These are phyloP conservation scores for Hedychridium roseum DNA, from an alignment of 2,888 invertebrate genomes.

Conservation along the genomic window DNA sequence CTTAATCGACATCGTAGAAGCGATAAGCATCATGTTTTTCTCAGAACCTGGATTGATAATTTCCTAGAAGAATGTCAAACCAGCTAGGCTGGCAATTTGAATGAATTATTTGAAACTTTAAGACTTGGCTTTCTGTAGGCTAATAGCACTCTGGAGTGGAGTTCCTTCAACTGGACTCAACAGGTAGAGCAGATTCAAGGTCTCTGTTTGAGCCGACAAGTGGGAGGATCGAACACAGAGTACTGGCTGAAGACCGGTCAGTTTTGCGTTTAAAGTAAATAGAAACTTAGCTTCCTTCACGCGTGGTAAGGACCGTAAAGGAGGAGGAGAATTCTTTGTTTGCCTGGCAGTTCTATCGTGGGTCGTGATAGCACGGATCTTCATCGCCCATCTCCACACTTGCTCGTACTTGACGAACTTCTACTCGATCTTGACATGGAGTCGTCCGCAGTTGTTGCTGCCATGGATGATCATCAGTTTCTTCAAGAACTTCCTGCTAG, in stretches of 20 bases:
- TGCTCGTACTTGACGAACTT: constrained; percentile 46
- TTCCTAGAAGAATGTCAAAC: too few relatives aligned
- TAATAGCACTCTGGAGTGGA: constrained; percentile 47
- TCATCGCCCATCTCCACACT: constrained; percentile 43
- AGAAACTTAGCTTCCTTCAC: too few relatives aligned
- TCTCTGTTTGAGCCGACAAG: too few relatives aligned
- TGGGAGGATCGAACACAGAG: constrained; percentile 29
- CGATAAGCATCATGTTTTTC: too few relatives aligned
- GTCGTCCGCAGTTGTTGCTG: constrained; percentile 43
- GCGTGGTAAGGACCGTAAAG: too few relatives aligned
- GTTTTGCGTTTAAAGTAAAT: constrained; percentile 2
- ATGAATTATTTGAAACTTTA: too few relatives aligned
- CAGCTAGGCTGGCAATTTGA: too few relatives aligned
- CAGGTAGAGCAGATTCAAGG: constrained; percentile 42
- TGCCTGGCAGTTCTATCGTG: constrained; percentile 47
- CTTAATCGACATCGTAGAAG: too few relatives aligned
- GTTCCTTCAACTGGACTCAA: constrained; percentile 40
- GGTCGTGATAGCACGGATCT: constrained; percentile 45
- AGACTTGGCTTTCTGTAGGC: constrained; percentile 43
- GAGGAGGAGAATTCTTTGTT: too few relatives aligned
- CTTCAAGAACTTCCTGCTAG: constrained; percentile 48
- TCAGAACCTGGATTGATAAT: too few relatives aligned
- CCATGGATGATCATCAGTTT: constrained; percentile 54
- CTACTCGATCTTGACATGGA: constrained; percentile 53
- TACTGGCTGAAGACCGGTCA: constrained; percentile 43